A percentile compares a stretch with the other conserved stretches of the same genome.
phyloP scores from a whole-genome alignment of 2,797 vertebrate species.

The Chrysocyon brachyurus region DNA sequence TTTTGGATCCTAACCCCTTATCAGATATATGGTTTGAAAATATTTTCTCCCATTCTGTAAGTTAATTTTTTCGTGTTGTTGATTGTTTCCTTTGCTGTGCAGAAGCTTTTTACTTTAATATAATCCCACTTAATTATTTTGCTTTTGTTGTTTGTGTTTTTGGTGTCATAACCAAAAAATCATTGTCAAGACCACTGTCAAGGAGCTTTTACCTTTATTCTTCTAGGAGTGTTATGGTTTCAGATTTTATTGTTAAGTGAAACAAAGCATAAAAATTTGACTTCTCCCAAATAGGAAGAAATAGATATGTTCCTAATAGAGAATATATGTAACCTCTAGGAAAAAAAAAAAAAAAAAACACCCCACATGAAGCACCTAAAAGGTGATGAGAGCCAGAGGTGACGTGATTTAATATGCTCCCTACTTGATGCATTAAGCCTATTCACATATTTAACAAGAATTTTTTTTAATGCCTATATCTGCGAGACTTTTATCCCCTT shows the following conservation, averaged over 20 bases:
- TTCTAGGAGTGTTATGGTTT: not conserved
- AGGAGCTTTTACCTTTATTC: not conserved
- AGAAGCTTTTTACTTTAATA: not conserved
- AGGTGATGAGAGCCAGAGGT: not conserved
- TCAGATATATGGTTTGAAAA: not conserved
- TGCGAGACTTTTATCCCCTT: not conserved
- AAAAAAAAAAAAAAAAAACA: not conserved
- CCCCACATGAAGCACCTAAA: not conserved
- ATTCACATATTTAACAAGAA: not conserved
- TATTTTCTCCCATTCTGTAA: not conserved
- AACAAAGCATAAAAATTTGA: conserved; percentile 37
- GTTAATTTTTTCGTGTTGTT: not conserved
- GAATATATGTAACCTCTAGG: not conserved
- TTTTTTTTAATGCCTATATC: not conserved
- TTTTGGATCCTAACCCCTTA: not conserved
- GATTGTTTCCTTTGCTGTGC: not conserved
- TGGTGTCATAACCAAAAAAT: not conserved
- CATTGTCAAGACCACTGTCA: not conserved
- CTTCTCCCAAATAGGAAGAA: not conserved
- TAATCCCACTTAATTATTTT: not conserved
- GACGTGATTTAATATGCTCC: not conserved
- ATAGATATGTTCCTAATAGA: not conserved
- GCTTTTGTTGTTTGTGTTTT: not conserved
- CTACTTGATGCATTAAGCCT: not conserved
- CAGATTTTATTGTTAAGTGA: not conserved